Evolutionary conservation across 2,888 invertebrate species (phyloP), one percentile per base, ranked within the genome.

Genomic region (Andrena haemorrhoa): DNA sequence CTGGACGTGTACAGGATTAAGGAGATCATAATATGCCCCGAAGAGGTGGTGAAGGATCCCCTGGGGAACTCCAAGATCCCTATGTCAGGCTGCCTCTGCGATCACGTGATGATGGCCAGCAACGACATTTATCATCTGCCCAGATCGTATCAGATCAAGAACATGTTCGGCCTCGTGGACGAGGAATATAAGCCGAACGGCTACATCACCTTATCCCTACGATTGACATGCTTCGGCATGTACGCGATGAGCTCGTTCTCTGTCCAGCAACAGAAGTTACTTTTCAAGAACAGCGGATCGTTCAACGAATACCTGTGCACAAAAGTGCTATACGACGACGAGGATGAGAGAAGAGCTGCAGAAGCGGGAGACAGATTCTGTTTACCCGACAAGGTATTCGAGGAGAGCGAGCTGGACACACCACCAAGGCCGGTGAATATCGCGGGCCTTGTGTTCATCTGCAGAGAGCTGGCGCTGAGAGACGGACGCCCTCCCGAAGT

Each of bases 1-100:
- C 8, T 86, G 4, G 84, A 86, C 7, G 79, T 84, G 2, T 86
- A 86, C 10, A 84, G 63, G 58, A 72, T 86, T 1, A 86, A 79
- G 61, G 74, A 75, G 0, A 78, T 82, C 5, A 2, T 65, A 0
- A 26, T 60, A 0, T 86, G 86, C 8, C 82, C 86, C 0, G 72
- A 84, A 2, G 72, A 80, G 3, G 70, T 84, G 10, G 20, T 68
- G 5, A 86, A 86, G 10, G 35, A 79, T 56, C 64, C 79, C 0
- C 23, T 86, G 8, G 86, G 82, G 0, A 51, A 77, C 3, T 51
- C 85, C 0, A 58, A n/a, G 6, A 78, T 86, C 8, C 84, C 84
- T 0, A 65, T 86, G 26, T 58, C 84, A 0, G 86, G 79, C n/a
- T 86, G 86, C 16, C 66, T 86, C 1, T 86, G 86, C 20, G 80